Percentiles rank a stretch among this genome's conserved stretches.
phyloP scores from a whole-genome alignment of 2,888 invertebrate species.

The Cybosia mesomella region DNA sequence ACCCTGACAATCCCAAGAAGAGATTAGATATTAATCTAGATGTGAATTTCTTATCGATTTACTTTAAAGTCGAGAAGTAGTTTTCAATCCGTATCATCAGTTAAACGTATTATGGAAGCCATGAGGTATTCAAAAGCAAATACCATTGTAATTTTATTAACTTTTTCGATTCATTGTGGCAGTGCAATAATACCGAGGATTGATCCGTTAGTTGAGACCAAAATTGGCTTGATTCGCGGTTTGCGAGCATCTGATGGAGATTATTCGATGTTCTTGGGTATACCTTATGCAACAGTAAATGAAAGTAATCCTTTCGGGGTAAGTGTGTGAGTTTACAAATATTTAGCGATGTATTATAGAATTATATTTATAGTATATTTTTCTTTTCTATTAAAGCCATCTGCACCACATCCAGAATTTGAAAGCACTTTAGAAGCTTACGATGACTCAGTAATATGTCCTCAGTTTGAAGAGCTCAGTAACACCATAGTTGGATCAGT shows the following conservation, averaged over 20 bases:
- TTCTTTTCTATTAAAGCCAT: constrained; percentile 53
- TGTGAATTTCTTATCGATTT: not conserved
- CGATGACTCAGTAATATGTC: constrained; percentile 65
- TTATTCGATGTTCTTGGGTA: constrained; percentile 70
- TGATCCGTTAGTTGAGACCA: constrained; percentile 64
- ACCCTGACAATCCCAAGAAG: not conserved
- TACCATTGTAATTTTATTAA: constrained; percentile 32
- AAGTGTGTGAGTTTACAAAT: constrained; percentile 38
- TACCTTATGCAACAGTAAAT: constrained; percentile 68
- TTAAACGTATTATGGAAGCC: constrained; percentile 11
- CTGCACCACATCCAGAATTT: constrained; percentile 59
- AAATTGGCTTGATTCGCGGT: constrained; percentile 64
- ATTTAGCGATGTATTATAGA: not conserved
- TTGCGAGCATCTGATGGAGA: constrained; percentile 63
- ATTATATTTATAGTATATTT: not conserved
- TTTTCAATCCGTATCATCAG: not conserved
- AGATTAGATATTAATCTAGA: not conserved
- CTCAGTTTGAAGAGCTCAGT: constrained; percentile 60
- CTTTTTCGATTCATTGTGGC: constrained; percentile 36
- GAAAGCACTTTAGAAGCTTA: constrained; percentile 63
- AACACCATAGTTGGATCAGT: constrained; percentile 54
- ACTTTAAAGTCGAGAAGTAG: not conserved
- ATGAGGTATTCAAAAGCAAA: constrained; percentile 39
- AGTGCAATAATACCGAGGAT: constrained; percentile 45
- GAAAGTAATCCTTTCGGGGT: constrained; percentile 68